Evolutionary conservation across 1,140 invertebrate species (phyloP), one percentile per base, ranked within the genome.

Genomic region (Polypedilum vanderplanki): DNA sequence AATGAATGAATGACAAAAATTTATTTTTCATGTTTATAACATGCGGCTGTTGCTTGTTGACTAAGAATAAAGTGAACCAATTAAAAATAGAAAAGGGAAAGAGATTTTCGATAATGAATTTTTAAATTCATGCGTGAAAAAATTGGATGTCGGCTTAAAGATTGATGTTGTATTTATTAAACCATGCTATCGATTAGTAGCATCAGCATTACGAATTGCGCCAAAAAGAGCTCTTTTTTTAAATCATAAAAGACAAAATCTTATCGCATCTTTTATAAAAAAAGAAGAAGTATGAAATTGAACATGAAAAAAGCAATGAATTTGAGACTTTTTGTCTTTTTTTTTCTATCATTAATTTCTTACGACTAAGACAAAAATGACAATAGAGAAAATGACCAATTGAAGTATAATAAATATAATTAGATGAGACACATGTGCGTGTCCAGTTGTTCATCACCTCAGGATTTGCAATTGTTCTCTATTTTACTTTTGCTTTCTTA

Each of bases 341-440:
- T 17, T 18, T 70, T 20, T 57, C 46, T 8, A 57, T 57, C 46
- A 57, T 57, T 57, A 57, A 57, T 57, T 57, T 57, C 12, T 57
- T n/a, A 46, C 15, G n/a, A n/a, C n/a, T n/a, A n/a, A n/a, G n/a
- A n/a, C n/a, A n/a, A n/a, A 33, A 33, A 33, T 33, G 5, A 33
- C 24, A 33, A 33, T 33, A 33, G 24, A 33, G 24, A 20, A 70
- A 70, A 70, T 70, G 65, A 70, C 65, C 65, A 70, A 70, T 70
- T 70, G n/a, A 22, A 70, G 20, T 70, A 5, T 10, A 70, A 70
- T 70, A 70, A 70, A 70, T 70, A 70, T 70, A 70, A 70, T 70
- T 70, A 70, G 18, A 70, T 70, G 65, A 70, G 65, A 70, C 65
- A 70, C 65, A 70, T 70, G 46, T 57, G 46, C 46, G 46, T 57